These are phyloP conservation scores for Charadrius vociferus DNA, from an alignment of 2,113 vertebrate genomes.

Conservation along the genomic window DNA sequence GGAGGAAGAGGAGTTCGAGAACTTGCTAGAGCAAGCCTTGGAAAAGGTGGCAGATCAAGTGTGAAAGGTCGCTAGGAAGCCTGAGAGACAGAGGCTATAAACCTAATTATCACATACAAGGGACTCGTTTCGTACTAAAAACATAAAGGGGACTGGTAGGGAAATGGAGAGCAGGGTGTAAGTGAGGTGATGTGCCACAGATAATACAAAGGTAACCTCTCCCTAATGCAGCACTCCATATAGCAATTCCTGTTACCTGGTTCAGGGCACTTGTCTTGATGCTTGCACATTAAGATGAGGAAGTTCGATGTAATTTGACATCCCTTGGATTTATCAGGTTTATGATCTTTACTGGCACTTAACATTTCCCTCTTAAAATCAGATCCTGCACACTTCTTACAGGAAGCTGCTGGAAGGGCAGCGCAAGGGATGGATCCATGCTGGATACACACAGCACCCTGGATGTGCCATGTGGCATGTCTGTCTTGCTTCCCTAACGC, in stretches of 20 bases:
- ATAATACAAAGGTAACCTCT: not conserved
- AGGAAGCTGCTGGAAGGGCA: not conserved
- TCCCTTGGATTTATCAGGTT: not conserved
- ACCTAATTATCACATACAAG: too few relatives aligned
- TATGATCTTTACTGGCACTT: not conserved
- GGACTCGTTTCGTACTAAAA: not conserved
- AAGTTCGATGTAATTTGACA: not conserved
- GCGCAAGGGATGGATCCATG: not conserved
- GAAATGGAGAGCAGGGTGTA: not conserved
- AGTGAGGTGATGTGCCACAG: not conserved
- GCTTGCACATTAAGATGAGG: not conserved
- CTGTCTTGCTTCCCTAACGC: not conserved
- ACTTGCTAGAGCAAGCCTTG: not conserved
- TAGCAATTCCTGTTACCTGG: not conserved
- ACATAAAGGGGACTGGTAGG: rapidly evolving
- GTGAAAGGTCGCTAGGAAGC: not conserved
- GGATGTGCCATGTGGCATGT: rapidly evolving
- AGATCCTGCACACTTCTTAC: too few relatives aligned
- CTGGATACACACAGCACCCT: rapidly evolving
- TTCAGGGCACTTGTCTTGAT: not conserved
- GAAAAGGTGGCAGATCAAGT: not conserved
- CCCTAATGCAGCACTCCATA: rapidly evolving
- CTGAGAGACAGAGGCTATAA: rapidly evolving
- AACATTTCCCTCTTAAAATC: not conserved
- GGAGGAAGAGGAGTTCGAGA: not conserved